Conservation (phyloP, 2,113 vertebrate species). For the Mystacornis crossleyi region DNA sequence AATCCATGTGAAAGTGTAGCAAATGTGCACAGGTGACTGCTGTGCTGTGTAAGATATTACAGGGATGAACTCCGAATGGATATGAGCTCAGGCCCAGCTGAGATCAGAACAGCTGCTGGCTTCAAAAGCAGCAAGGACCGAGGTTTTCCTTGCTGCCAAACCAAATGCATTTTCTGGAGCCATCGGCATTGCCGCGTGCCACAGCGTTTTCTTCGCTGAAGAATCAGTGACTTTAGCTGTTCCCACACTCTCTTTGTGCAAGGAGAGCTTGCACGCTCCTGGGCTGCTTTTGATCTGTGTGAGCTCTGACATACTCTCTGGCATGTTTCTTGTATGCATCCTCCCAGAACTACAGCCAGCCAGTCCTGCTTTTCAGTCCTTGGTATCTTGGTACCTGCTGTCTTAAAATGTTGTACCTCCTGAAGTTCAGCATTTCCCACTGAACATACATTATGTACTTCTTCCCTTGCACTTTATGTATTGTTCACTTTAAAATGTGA, state of each 20-base stretch:
- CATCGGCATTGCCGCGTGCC: neutral
- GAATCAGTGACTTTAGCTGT: neutral
- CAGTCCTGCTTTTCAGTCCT: neutral
- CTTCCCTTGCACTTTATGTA: neutral
- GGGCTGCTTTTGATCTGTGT: neutral
- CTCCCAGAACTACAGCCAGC: neutral
- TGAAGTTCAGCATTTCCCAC: neutral
- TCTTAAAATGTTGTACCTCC: neutral
- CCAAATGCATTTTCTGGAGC: neutral
- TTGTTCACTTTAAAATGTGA: neutral
- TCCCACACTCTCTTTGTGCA: neutral
- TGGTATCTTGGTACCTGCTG: neutral
- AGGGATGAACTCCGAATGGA: neutral
- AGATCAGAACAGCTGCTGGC: neutral
- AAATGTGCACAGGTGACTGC: accelerated
- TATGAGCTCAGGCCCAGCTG: accelerated
- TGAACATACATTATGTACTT: neutral
- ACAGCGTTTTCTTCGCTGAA: neutral
- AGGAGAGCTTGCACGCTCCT: neutral
- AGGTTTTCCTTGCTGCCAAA: neutral
- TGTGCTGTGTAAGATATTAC: neutral
- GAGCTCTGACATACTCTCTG: neutral
- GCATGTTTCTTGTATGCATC: neutral
- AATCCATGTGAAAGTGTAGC: neutral
- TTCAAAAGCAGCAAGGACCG: neutral